Base-by-base conservation (phyloP, 2,797 vertebrate genomes). In the Mus caroli region DNA sequence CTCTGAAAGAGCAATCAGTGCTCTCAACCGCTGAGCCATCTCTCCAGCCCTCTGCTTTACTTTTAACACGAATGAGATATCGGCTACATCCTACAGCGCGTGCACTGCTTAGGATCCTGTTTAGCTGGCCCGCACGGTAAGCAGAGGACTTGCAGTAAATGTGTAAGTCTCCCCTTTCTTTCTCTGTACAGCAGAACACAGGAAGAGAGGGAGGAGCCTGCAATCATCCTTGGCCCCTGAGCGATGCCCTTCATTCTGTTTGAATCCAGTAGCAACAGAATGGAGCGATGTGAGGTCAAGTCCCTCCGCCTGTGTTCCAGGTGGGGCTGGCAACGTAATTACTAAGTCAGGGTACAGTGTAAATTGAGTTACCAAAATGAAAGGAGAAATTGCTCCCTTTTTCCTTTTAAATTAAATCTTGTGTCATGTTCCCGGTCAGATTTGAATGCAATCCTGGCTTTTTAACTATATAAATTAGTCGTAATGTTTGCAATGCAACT, bases 281-380 rank as follows among this genome's bases (percentile, higher is more conserved):
- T 5, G 86, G 28, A 79, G 58, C 64, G 40, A 78, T 4, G 56
- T 37, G 54, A 43, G 91, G 91, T 95, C 64, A 19, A 92, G 84
- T 87, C 31, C 73, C 2, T 19, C 83, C 54, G 58, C 79, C 71
- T 34, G 64, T 15, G 46, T 22, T 71, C 80, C 67, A 77, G 75
- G 84, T 31, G 90, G 90, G 60, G 64, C 52, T 14, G 8, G 91
- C 13, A 73, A 34, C 8, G 1, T 15, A 46, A 82, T 77, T 90
- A 93, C 58, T 62, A 92, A 97, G 56, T 94, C 96, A 54, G 0
- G 2, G 92, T 71, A 94, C 40, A 94, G 67, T 87, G 85, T 62
- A 97, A 97, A 98, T 76, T 94, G 91, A 97, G 28, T 95, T 92
- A 92, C 56, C 94, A 93, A 95, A 96, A 94, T n/a, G 85, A 94